Conservation (phyloP, 2,888 invertebrate species). For the Erannis defoliaria region DNA sequence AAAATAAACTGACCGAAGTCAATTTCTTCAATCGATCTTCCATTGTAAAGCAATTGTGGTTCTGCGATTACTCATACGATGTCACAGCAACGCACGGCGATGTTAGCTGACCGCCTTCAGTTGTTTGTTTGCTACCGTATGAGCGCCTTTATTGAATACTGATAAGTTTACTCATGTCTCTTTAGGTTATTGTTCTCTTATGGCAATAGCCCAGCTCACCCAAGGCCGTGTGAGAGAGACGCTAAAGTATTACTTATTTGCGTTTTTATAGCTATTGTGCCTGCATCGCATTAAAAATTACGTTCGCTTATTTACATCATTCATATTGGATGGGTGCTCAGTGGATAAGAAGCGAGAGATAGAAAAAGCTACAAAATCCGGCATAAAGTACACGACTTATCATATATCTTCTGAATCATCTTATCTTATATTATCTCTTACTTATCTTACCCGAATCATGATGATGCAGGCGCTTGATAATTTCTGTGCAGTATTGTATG, state of each 20-base stretch:
- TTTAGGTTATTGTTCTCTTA: slow-evolving; percentile 57
- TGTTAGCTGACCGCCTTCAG: slow-evolving; percentile 50
- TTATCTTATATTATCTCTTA: no score
- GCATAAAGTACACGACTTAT: no score
- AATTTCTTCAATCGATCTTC: slow-evolving; percentile 54
- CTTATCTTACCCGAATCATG: no score
- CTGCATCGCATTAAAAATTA: not conserved
- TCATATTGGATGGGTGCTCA: no score
- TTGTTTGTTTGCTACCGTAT: slow-evolving; percentile 58
- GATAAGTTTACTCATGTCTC: slow-evolving; percentile 68
- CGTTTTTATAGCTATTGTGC: not conserved
- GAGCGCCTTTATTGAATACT: slow-evolving; percentile 69
- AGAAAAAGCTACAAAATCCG: no score
- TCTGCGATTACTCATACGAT: slow-evolving; percentile 68
- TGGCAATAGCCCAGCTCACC: slow-evolving; percentile 47
- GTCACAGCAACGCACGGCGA: slow-evolving; percentile 64
- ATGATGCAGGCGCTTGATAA: not conserved
- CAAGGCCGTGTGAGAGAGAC: slow-evolving; percentile 42
- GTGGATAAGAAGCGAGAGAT: no score
- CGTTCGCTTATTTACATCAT: no score
- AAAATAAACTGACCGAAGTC: slow-evolving; percentile 48
- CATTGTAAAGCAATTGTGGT: slow-evolving; percentile 58
- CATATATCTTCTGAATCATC: no score
- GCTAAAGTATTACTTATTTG: not conserved
- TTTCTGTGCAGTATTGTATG: not conserved